Evolutionary conservation across 1,140 invertebrate species (phyloP).

Genomic region (Cotesia typhae): DNA sequence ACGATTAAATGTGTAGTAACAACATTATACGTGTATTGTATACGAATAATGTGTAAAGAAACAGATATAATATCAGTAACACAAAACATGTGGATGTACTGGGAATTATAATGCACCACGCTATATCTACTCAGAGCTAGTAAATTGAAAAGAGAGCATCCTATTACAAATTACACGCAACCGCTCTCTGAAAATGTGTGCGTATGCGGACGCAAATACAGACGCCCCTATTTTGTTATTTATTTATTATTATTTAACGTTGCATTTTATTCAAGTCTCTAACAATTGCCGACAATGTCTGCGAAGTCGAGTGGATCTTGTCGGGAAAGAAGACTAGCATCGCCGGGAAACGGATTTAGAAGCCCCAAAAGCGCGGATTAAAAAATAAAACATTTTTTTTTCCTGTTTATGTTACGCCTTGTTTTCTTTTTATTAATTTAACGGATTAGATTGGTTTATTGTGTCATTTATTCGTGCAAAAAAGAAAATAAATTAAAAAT

Average conservation of each 20-base stretch:
- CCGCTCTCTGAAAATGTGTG: too few species aligned
- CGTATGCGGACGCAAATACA: too few species aligned
- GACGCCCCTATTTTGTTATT: not conserved
- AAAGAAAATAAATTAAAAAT: too few species aligned
- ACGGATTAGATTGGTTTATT: too few species aligned
- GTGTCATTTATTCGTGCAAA: too few species aligned
- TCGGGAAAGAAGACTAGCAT: not conserved
- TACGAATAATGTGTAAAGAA: too few species aligned
- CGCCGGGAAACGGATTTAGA: not conserved
- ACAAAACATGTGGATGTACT: slow-evolving; percentile 6
- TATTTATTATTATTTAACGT: slow-evolving; percentile 2
- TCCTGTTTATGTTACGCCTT: too few species aligned
- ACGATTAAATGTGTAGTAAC: slow-evolving; percentile 12
- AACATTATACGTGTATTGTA: not conserved
- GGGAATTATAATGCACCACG: slow-evolving; percentile 13
- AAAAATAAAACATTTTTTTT: too few species aligned
- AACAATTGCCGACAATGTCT: too few species aligned
- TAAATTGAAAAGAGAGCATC: slow-evolving; percentile 14
- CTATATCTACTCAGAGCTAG: not conserved
- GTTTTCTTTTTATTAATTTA: too few species aligned
- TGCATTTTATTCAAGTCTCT: not conserved
- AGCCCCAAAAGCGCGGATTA: not conserved
- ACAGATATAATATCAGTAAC: too few species aligned
- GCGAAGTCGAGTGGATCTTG: not conserved
- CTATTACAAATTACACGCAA: not conserved